Evolutionary conservation across 2,113 vertebrate genomes (phyloP), one percentile per base, ranked within the genome.

Genomic region (Bujurquina vittata): DNA sequence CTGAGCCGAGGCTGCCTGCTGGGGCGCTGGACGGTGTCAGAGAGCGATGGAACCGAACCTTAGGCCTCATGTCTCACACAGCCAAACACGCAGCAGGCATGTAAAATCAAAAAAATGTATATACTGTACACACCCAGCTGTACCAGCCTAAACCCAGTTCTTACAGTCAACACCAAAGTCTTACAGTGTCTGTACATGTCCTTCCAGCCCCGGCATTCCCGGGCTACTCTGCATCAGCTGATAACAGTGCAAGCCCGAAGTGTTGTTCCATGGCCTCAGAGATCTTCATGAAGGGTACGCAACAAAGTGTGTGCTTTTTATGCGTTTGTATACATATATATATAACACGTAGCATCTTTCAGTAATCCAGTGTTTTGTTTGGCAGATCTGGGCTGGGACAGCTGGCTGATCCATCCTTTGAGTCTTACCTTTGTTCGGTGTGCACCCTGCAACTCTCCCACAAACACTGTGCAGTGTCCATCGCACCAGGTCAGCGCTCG

Each of bases 341-440:
- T 20, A 3, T n/a, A n/a, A n/a, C n/a, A n/a, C n/a, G n/a, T n/a
- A n/a, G n/a, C n/a, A n/a, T n/a, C n/a, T n/a, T n/a, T n/a, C n/a
- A n/a, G n/a, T 5, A 43, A 55, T 15, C 26, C 1, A 9, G 31
- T 67, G 4, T 81, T 75, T 2, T 83, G 7, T 75, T 23, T 29
- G 2, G 31, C 81, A 96, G 95, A 96, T 81, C 90, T 96, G 80
- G 93, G 92, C 81, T 96, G 95, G 95, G 91, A 95, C 61, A 86
- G 12, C 61, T 96, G 95, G 95, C 84, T 96, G 69, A n/a, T n/a
- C n/a, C n/a, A n/a, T n/a, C n/a, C n/a, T n/a, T n/a, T n/a, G n/a
- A n/a, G n/a, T n/a, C n/a, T n/a, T n/a, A n/a, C n/a, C n/a, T n/a
- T n/a, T n/a, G n/a, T n/a, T n/a, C n/a, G n/a, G n/a, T n/a, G n/a